Evolutionary conservation across 1,140 invertebrate species (phyloP), one percentile per base, ranked within the genome.

Genomic region (Ceratoteleas bidentatus): DNA sequence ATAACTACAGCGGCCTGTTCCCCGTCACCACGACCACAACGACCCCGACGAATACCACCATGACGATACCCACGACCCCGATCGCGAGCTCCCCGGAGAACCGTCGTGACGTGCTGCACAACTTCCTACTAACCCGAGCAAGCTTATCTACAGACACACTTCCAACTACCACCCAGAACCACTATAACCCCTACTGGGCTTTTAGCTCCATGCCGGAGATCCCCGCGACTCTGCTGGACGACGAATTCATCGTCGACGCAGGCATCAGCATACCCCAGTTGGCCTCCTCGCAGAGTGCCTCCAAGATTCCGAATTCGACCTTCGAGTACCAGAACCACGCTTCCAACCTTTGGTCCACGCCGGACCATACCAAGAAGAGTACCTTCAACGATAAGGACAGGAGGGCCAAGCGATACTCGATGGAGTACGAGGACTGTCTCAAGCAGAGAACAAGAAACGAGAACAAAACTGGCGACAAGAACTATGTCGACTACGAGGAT

Each of bases 231-330:
- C 78, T 91, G 14, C 82, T 90, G 52, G 88, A 91, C 45, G 90
- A 92, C 60, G 92, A 93, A 56, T 93, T 93, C 75, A 87, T 92
- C 60, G 91, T 93, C 6, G 92, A 93, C 58, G 90, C 92, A 2
- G 92, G 92, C 7, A 91, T 93, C 32, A 89, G 90, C 40, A 92
- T 93, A 50, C 90, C 90, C 0, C 89, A 90, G 53, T 75, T 91
- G n/a, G 80, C 86, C 1, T 78, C 85, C 0, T 87, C 87, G n/a
- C 86, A 87, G 62, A 86, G 81, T 16, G 68, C 76, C 45, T 88
- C 85, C 40, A 92, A 89, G 50, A 90, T 91, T 53, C 90, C 90
- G 2, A 90, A 89, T 43, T 56, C 89, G 0, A 88, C 87, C 49
- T 86, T 89, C 2, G 83, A 88, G 2, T 85, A 86, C 52, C 83